A percentile compares a stretch with the other conserved stretches of the same genome.
Evolutionary conservation across 2,888 invertebrate genomes (phyloP).

Genomic region (Catocala fraxini): DNA sequence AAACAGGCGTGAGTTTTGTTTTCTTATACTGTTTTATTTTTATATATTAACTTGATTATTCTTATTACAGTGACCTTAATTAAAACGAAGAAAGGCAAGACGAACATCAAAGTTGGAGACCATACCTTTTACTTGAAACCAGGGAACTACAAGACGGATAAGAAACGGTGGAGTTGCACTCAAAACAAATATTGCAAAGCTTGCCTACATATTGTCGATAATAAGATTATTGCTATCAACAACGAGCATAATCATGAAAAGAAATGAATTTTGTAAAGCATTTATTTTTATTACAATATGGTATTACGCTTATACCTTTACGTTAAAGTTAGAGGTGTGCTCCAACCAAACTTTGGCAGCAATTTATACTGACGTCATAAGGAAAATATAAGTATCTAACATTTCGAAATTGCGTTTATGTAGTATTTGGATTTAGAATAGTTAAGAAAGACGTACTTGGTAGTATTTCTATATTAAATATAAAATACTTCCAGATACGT

Average conservation of each 20-base stretch:
- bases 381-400: too few relatives aligned
- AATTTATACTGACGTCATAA: too few relatives aligned
- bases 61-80: slow-evolving; percentile 67
- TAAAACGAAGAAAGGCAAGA: slow-evolving; percentile 71
- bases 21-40: too few relatives aligned
- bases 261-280: slow-evolving; percentile 51
- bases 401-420: too few relatives aligned
- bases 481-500: too few relatives aligned
- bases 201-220: slow-evolving; percentile 65
- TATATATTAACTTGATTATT: neutral
- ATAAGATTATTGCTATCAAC: slow-evolving; percentile 71
- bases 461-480: too few relatives aligned
- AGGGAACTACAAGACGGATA: slow-evolving; percentile 58
- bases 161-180: slow-evolving; percentile 69
- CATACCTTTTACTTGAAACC: slow-evolving; percentile 72
- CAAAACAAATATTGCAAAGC: slow-evolving; percentile 75
- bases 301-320: too few relatives aligned
- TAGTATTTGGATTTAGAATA: too few relatives aligned
- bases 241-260: slow-evolving; percentile 76
- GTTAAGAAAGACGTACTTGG: too few relatives aligned
- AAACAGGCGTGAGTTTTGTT: too few relatives aligned
- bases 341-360: too few relatives aligned
- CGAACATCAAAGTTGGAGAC: slow-evolving; percentile 69
- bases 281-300: neutral
- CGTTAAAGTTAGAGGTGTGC: too few relatives aligned